A percentile compares a stretch with the other conserved stretches of the same genome.
Evolutionary conservation across 2,888 invertebrate genomes (phyloP).

Genomic region (Thera obeliscata): DNA sequence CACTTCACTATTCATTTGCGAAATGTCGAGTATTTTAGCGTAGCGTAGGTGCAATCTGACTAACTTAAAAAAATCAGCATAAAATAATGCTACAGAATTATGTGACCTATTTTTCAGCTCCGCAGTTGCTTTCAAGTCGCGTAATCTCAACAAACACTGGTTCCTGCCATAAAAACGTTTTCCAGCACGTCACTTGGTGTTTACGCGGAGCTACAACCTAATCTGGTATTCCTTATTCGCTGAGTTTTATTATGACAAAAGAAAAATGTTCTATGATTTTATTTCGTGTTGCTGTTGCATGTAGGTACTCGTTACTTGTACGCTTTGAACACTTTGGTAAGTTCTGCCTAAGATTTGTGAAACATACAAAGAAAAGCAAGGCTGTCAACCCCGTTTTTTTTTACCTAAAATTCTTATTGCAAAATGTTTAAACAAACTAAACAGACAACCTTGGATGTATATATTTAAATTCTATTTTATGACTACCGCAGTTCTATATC

Average conservation of each 20-base stretch:
- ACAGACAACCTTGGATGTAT: too few relatives aligned
- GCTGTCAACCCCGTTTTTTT: too few relatives aligned
- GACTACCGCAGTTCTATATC: background rate
- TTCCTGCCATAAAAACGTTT: conserved; percentile 32
- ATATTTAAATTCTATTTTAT: background rate
- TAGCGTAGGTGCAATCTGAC: background rate
- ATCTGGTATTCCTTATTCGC: conserved; percentile 31
- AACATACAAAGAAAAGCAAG: too few relatives aligned
- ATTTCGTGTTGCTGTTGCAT: conserved; percentile 12
- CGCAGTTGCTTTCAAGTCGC: conserved; percentile 20
- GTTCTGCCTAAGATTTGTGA: too few relatives aligned
- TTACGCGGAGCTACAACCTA: conserved; percentile 27
- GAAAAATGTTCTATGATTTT: conserved; percentile 21
- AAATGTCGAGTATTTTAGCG: background rate
- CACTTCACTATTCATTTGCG: background rate
- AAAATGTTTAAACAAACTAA: too few relatives aligned
- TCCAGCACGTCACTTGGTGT: conserved; percentile 25
- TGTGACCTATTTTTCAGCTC: conserved; percentile 16
- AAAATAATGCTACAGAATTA: conserved; percentile 11
- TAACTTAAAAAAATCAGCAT: conserved; percentile 4
- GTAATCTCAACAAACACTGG: conserved; percentile 28
- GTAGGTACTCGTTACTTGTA: background rate
- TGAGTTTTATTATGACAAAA: conserved; percentile 27
- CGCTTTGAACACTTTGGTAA: background rate
- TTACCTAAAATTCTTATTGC: too few relatives aligned